Percentiles rank a stretch among this genome's conserved stretches.
phyloP scores from a whole-genome alignment of 2,113 vertebrate genomes.

The Girardinichthys multiradiatus region DNA sequence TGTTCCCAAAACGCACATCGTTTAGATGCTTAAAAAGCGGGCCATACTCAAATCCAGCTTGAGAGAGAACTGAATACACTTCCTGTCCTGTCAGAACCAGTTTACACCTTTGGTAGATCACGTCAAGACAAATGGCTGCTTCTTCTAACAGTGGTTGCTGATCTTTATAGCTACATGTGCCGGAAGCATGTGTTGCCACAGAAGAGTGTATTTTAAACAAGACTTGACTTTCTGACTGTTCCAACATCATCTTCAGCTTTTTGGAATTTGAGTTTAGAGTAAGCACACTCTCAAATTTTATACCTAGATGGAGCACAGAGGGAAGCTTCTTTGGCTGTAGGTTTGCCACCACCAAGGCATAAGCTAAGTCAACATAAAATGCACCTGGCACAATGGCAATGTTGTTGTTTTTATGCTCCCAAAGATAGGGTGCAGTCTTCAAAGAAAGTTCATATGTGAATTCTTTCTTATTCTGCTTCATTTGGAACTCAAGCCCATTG shows the following conservation, averaged over 20 bases:
- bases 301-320: slow-evolving; percentile 74
- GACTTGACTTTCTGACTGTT: slow-evolving; percentile 47
- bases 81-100: slow-evolving; percentile 66
- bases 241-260: slow-evolving; percentile 78
- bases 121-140: slow-evolving; percentile 71
- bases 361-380: slow-evolving; percentile 84
- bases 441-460: slow-evolving; percentile 76
- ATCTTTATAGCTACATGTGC: slow-evolving; percentile 68
- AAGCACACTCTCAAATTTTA: slow-evolving; percentile 79
- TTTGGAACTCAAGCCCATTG: slow-evolving; percentile 71
- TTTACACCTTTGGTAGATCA: slow-evolving; percentile 79
- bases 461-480: slow-evolving; percentile 60
- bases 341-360: slow-evolving; percentile 78
- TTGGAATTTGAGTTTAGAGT: slow-evolving; percentile 74
- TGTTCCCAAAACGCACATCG: slow-evolving; percentile 79
- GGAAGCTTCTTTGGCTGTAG: slow-evolving; percentile 76
- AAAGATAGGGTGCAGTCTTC: slow-evolving; percentile 71
- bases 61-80: slow-evolving; percentile 80
- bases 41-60: slow-evolving; percentile 84
- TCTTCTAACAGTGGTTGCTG: slow-evolving; percentile 69
- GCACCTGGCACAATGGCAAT: slow-evolving; percentile 82
- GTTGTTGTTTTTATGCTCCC: slow-evolving; percentile 84
- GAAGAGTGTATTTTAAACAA: slow-evolving; percentile 83
- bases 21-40: slow-evolving; percentile 80
- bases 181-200: slow-evolving; percentile 76